Conservation (phyloP, 1,140 invertebrate genomes). For the Agrilus planipennis region DNA sequence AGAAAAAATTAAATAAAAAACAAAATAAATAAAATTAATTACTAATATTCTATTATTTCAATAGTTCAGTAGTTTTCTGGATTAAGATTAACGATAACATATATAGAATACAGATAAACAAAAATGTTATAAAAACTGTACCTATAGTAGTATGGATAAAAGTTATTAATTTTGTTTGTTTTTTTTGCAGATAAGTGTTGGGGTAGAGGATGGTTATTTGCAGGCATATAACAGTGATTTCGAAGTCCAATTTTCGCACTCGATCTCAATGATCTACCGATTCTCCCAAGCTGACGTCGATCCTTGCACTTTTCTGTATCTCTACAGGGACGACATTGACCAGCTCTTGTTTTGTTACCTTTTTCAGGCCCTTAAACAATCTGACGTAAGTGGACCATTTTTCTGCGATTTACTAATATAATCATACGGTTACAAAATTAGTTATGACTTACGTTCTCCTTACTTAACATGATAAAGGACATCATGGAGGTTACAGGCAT, state of each 20-base stretch:
- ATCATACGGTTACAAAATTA: background rate
- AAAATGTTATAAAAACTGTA: no score
- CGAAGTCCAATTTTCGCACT: constrained; percentile 48
- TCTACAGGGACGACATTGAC: constrained; percentile 48
- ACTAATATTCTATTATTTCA: no score
- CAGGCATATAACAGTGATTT: constrained; percentile 52
- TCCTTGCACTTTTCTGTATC: constrained; percentile 46
- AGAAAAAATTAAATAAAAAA: no score
- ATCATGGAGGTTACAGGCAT: background rate
- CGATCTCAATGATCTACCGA: constrained; percentile 43
- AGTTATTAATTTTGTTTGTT: constrained; percentile 9
- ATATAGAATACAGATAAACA: no score
- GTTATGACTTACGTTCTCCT: background rate
- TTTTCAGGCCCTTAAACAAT: constrained; percentile 44
- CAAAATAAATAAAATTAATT: no score
- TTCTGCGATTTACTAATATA: no score
- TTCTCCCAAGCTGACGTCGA: constrained; percentile 42
- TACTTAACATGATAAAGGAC: background rate
- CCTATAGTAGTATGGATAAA: no score
- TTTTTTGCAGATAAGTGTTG: constrained; percentile 47
- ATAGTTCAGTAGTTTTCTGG: no score
- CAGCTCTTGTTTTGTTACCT: constrained; percentile 51
- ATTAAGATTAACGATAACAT: no score
- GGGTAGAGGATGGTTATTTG: constrained; percentile 46
- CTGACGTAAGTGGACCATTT: constrained; percentile 49